Evolutionary conservation across 1,140 invertebrate species (phyloP).

Genomic region (Formica selysi): DNA sequence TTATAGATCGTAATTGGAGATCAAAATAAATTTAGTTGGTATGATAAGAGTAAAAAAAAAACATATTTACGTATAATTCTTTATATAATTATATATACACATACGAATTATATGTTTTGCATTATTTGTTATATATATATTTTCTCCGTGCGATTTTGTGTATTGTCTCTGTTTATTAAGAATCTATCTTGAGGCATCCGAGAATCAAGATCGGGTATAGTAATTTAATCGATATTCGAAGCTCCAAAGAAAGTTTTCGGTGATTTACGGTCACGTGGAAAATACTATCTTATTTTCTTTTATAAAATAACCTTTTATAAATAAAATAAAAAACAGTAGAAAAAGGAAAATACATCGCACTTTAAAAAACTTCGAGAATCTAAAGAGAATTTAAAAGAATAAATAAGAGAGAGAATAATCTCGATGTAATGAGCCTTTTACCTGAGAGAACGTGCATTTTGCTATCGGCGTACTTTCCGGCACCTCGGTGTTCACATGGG

Average conservation of each 20-base stretch:
- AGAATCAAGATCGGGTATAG: not conserved
- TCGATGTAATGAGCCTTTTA: conserved; percentile 71
- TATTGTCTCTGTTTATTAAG: not conserved
- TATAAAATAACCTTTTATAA: no score
- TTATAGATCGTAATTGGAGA: no score
- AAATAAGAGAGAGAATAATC: not conserved
- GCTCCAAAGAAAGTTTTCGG: no score
- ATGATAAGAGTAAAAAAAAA: no score
- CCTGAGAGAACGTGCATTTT: conserved; percentile 89
- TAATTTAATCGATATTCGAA: not conserved
- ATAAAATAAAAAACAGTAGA: no score
- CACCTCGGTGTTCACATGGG: conserved; percentile 89
- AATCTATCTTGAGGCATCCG: not conserved
- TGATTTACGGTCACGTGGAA: no score
- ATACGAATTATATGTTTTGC: not conserved
- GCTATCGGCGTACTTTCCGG: conserved; percentile 87
- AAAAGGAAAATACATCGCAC: no score
- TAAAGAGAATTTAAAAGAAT: not conserved
- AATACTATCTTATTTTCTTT: no score
- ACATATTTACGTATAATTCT: no score
- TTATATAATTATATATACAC: not conserved
- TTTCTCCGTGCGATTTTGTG: not conserved
- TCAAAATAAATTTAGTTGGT: no score
- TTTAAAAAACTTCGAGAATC: not conserved
- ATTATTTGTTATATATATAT: not conserved